Base-by-base conservation (phyloP, 2,113 vertebrate species). In the Marcusenius ussheri region DNA sequence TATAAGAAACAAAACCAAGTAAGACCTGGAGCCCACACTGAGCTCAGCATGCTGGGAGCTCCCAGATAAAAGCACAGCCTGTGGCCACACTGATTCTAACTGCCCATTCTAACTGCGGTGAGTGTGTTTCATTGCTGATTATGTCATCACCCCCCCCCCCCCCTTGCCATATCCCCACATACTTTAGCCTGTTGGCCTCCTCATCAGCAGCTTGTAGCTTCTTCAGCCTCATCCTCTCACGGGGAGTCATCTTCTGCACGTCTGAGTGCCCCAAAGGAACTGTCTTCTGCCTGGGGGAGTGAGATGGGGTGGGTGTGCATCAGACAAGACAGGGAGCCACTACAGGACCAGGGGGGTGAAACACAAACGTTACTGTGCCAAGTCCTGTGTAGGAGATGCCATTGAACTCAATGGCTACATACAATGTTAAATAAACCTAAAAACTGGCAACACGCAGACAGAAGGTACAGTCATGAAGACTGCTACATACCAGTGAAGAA, bases 221-320 rank as follows among this genome's bases (percentile, higher is more conserved):
- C 90, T 96, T 93, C 46, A 97, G 93, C 89, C 95, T 90, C 96
- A 97, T 97, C 58, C 95, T 92, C 50, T 97, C 97, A 89, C 96
- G 93, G 0, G 95, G 97, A 0, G 96, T 97, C 97, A 96, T 97
- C 93, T 94, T 96, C 93, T 97, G 96, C 1, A 97, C 95, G 91
- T 97, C 96, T 58, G 96, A 97, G 86, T 95, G 95, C 0, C 95
- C 96, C 49, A 97, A 95, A 94, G 97, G 96, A 77, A 96, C 93
- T 89, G 96, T 97, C 89, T 77, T 95, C 91, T 96, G 95, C 91
- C 97, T 97, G 90, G 87, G 93, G 93, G 92, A 21, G 49, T 24
- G 21, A 19, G 47, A 47, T 47, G 24, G 27, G 21, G n/a, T 8
- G 21, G 80, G 42, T 17, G 35, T 3, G 15, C 19, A 19, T 62